Conservation (phyloP, 2,888 invertebrate species). For the Amphipyra tragopoginis region DNA sequence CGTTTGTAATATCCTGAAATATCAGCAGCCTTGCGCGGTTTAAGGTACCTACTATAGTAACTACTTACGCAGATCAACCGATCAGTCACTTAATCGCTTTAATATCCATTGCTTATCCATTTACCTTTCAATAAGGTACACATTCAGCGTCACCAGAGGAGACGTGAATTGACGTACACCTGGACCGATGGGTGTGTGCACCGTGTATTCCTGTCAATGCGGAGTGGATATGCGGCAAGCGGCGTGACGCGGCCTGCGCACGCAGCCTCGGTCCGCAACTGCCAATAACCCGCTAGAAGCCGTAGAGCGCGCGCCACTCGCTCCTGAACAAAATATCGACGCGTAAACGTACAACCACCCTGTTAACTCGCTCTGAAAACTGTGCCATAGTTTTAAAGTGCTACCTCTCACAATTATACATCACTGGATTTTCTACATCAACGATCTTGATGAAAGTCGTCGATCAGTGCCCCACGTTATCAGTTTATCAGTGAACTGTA, state of each 20-base stretch:
- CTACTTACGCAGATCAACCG: neutral
- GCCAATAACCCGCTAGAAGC: slow-evolving; percentile 78
- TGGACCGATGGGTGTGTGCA: slow-evolving; percentile 51
- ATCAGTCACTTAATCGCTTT: slow-evolving; percentile 5
- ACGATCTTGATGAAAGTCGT: slow-evolving; percentile 31
- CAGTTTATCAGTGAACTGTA: slow-evolving; percentile 52
- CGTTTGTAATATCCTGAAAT: neutral
- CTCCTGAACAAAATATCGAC: slow-evolving; percentile 75
- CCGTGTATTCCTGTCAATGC: slow-evolving; percentile 55
- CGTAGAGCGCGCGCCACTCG: slow-evolving; percentile 76
- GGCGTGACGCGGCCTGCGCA: slow-evolving; percentile 70
- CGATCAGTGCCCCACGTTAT: slow-evolving; percentile 44
- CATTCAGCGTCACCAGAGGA: slow-evolving; percentile 10
- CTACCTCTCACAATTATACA: slow-evolving; percentile 18
- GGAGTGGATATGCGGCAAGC: slow-evolving; percentile 62
- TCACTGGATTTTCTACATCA: slow-evolving; percentile 28
- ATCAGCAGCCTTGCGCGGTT: neutral
- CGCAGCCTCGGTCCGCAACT: slow-evolving; percentile 69
- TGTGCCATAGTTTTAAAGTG: slow-evolving; percentile 59
- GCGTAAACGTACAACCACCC: slow-evolving; percentile 67
- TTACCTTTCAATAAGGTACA: neutral
- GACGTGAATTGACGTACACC: slow-evolving; percentile 27
- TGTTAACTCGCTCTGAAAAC: slow-evolving; percentile 60
- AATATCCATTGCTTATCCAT: neutral
- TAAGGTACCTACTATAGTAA: no score